Base-by-base conservation (phyloP, 2,797 vertebrate species). In the Loris lydekkerianus region DNA sequence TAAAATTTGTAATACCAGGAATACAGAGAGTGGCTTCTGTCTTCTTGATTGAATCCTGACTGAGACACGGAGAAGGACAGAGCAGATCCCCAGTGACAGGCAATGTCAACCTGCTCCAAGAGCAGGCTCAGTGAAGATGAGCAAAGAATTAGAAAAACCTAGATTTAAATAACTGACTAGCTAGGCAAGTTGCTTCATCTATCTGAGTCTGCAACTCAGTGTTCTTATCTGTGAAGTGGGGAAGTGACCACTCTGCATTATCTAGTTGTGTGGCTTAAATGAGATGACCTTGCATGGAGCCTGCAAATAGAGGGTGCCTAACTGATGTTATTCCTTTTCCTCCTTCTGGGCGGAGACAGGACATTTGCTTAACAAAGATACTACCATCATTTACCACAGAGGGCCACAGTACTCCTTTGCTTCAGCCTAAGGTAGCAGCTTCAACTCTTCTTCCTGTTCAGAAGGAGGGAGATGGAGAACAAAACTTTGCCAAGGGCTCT, bases 221-320 rank as follows among this genome's bases (percentile, higher is more conserved):
- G 9, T 84, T 60, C 17, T 76, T 27, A 13, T 31, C 73, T 40
- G 13, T 61, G 78, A n/a, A 27, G 31, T 61, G 70, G 80, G 53
- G 25, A 61, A 0, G 5, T 10, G 20, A 43, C 7, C 56, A 29
- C 1, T 3, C 9, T 18, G 34, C 13, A 27, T 34, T 21, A 18
- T 17, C 25, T 77, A 61, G 25, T 31, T 65, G 17, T 37, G 34
- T 37, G 29, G 20, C n/a, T 88, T 40, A 40, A 92, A 18, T 34
- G 43, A 70, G 63, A 21, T 20, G 46, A 46, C 46, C 34, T 20
- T 46, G 17, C 53, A 49, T 3, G 37, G 72, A 34, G 43, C 29
- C 43, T 53, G 70, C 31, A 37, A 14, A 70, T 34, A 58, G 82
- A 40, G 20, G 27, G 43, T 34, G 11, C 5, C 29, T 18, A 37